phyloP scores from a whole-genome alignment of 2,797 vertebrate genomes.

The Graptemys geographica region DNA sequence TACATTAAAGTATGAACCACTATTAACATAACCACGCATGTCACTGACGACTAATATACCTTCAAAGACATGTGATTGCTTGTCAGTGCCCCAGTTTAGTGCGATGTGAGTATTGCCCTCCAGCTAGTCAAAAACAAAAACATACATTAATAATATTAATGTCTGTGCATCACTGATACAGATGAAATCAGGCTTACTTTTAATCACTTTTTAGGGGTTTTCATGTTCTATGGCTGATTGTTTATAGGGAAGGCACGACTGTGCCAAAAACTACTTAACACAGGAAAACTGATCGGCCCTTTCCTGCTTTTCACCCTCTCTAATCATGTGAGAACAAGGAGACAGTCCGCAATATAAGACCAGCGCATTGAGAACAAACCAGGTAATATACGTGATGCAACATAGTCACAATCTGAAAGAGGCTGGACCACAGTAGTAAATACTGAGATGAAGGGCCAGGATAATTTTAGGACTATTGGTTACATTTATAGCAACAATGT shows the following conservation, averaged over 20 bases:
- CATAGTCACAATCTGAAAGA: neutral
- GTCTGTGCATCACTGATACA: constrained; percentile 15
- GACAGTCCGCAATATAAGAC: neutral
- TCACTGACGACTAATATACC: constrained; percentile 29
- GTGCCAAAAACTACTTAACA: constrained; percentile 61
- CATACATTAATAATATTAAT: constrained; percentile 71
- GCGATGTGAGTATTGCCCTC: constrained; percentile 56
- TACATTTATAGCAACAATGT: neutral
- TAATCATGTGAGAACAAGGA: neutral
- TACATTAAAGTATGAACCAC: constrained; percentile 1
- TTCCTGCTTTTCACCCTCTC: neutral
- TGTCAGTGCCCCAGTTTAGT: neutral
- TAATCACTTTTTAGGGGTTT: constrained; percentile 61
- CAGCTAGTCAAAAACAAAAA: constrained; percentile 67
- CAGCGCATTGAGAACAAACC: neutral
- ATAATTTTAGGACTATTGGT: constrained; percentile 21
- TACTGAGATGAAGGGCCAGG: neutral
- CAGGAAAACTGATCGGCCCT: constrained; percentile 32
- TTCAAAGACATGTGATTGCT: constrained; percentile 19
- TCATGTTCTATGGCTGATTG: constrained; percentile 57
- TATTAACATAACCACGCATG: constrained; percentile 45
- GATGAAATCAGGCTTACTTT: constrained; percentile 70
- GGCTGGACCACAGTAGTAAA: constrained; percentile 3
- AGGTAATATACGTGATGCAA: neutral
- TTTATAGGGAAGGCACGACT: constrained; percentile 52